Evolutionary conservation across 2,797 vertebrate species (phyloP).

Genomic region (Echeneis naucrates): DNA sequence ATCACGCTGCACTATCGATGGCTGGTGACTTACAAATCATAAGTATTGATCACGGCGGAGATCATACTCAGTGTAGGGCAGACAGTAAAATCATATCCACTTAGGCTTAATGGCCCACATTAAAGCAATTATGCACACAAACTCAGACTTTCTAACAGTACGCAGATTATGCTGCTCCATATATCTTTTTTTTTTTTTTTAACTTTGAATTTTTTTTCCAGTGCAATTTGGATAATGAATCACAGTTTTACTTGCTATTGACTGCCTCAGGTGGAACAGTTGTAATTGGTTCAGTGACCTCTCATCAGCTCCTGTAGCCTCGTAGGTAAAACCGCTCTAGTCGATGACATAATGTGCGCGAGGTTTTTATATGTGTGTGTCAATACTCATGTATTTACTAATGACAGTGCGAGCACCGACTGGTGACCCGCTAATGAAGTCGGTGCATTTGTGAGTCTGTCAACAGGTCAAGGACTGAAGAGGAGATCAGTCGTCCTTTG

Average conservation of each 20-base stretch:
- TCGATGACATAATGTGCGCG: conserved; percentile 79
- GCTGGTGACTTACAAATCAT: conserved; percentile 92
- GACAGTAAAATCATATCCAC: conserved; percentile 94
- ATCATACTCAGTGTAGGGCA: conserved; percentile 89
- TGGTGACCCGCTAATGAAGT: conserved; percentile 86
- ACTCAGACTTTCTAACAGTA: conserved; percentile 86
- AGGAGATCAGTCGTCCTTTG: conserved; percentile 59
- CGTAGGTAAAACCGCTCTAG: conserved; percentile 60
- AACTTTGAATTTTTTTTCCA: conserved; percentile 82
- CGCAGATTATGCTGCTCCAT: conserved; percentile 80
- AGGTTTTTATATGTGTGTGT: conserved; percentile 79
- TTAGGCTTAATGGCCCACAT: conserved; percentile 97
- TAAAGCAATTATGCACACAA: conserved; percentile 94
- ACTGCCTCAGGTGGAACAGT: conserved; percentile 79
- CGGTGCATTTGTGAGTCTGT: conserved; percentile 80
- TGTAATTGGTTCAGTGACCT: conserved; percentile 83
- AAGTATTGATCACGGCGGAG: conserved; percentile 92
- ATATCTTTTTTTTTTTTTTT: conserved; percentile 73
- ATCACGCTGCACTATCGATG: conserved; percentile 84
- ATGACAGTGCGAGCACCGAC: conserved; percentile 66
- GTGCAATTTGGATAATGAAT: conserved; percentile 84
- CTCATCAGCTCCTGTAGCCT: conserved; percentile 67
- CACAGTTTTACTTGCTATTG: conserved; percentile 80
- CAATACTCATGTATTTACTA: conserved; percentile 86
- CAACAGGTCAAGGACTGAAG: conserved; percentile 86